A percentile compares a stretch with the other conserved stretches of the same genome.
Evolutionary conservation across 2,888 invertebrate species (phyloP).

Genomic region (Dasysyrphus albostriatus): DNA sequence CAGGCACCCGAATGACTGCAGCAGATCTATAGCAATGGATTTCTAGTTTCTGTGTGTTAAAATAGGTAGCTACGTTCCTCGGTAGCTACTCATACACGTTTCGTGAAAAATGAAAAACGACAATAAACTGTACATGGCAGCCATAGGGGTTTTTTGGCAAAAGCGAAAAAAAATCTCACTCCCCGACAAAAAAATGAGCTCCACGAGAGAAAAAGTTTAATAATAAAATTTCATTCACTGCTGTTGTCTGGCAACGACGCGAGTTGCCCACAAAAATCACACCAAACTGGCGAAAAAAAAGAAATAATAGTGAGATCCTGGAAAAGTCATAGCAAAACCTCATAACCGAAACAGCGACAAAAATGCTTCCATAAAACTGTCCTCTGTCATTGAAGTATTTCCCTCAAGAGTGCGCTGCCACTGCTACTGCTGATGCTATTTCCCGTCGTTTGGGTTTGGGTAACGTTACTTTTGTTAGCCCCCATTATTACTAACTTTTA

Average conservation of each 20-base stretch:
- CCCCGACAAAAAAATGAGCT: constrained; percentile 27
- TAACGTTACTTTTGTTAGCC: constrained; percentile 9
- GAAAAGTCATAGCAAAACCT: constrained; percentile 62
- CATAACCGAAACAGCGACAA: constrained; percentile 64
- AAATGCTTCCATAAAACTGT: constrained; percentile 62
- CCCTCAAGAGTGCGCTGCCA: constrained; percentile 6
- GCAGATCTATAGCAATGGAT: constrained; percentile 32
- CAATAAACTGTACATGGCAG: constrained; percentile 43
- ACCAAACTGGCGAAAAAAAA: constrained; percentile 27
- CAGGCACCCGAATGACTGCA: not conserved
- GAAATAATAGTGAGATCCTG: constrained; percentile 29
- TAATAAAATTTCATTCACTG: constrained; percentile 74
- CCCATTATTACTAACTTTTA: constrained; percentile 32
- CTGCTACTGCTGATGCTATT: not conserved
- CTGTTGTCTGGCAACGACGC: constrained; percentile 72
- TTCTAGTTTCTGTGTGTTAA: constrained; percentile 42
- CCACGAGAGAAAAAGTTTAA: constrained; percentile 63
- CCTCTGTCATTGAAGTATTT: constrained; percentile 38
- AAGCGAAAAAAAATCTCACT: constrained; percentile 8
- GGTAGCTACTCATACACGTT: not conserved
- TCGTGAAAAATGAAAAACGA: constrained; percentile 47
- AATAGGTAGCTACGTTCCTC: constrained; percentile 1
- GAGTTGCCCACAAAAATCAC: constrained; percentile 65
- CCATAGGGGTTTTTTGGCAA: constrained; percentile 18
- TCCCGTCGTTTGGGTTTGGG: not conserved